Evolutionary conservation across 2,113 vertebrate genomes (phyloP), one percentile per base, ranked within the genome.

Genomic region (Cebus imitator): DNA sequence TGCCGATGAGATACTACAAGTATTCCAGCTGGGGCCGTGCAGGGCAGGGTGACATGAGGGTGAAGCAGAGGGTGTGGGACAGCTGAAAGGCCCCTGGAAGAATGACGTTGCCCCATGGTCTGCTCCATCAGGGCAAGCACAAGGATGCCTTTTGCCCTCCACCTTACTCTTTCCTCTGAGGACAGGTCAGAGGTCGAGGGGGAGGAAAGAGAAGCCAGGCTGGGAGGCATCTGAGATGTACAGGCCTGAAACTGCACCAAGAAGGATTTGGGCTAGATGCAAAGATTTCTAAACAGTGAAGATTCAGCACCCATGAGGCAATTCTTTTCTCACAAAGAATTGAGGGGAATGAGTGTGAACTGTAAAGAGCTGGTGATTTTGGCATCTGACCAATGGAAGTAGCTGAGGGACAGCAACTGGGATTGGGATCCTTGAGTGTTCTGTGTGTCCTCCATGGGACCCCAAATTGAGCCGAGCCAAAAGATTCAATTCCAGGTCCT

Each of bases 1-100:
- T 58, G 79, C 81, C 2, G 5, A 95, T 92, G 97, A 98, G 97
- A 98, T 97, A 92, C 97, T 91, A 5, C 97, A 96, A 13, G 79
- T 94, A 93, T 95, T 96, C 61, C 87, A 94, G 83, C 75, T 91
- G 50, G 84, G 37, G 20, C 1, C 0, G 45, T 55, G 30, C 1
- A 21, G 25, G 61, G 27, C 70, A 87, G 70, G n/a, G 50, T 61
- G 58, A 94, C 64, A 64, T 13, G 87, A 81, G 90, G 58, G 87
- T 66, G 95, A 94, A 21, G 57, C 57, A 8, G n/a, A 87, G 57
- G 81, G 45, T 87, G 58, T 68, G 45, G 35, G 55, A 37, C n/a
- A 93, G 82, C 83, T 75, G 21, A 83, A 32, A 40, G 64, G 37
- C 13, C 85, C 91, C 84, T 58, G 61, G 50, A 95, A 92, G 70